Evolutionary conservation across 2,888 invertebrate genomes (phyloP).

Genomic region (Thecocarcelia acutangulata): DNA sequence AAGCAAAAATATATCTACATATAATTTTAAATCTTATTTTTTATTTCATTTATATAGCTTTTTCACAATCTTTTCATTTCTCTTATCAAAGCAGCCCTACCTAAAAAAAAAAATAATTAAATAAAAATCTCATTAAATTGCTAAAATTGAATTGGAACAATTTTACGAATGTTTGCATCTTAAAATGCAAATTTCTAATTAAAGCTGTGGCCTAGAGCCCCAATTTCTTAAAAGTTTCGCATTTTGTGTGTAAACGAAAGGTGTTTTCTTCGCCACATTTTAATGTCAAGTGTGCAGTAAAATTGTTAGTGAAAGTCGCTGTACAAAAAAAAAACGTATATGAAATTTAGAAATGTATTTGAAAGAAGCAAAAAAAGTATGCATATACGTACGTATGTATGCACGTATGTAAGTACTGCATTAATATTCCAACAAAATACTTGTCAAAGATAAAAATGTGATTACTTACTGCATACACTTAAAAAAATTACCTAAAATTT

Average conservation of each 20-base stretch:
- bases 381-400: not conserved
- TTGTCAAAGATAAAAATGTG: no score
- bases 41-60: no score
- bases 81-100: no score
- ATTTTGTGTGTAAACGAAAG: slow-evolving; percentile 6
- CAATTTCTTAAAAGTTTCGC: not conserved
- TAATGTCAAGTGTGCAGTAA: slow-evolving; percentile 20
- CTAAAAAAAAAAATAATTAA: no score
- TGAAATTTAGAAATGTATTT: slow-evolving; percentile 20
- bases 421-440: slow-evolving; percentile 28
- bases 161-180: not conserved
- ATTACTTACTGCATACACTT: no score
- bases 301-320: slow-evolving; percentile 40
- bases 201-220: not conserved
- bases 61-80: no score
- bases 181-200: not conserved
- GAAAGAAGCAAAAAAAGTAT: not conserved
- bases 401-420: not conserved
- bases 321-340: not conserved
- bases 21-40: no score
- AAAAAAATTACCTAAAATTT: no score
- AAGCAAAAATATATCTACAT: no score
- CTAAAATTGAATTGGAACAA: not conserved
- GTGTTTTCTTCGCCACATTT: not conserved
- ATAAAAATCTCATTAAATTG: not conserved